Evolutionary conservation across 1,140 invertebrate species (phyloP).

Genomic region (Cyphomyrmex costatus): DNA sequence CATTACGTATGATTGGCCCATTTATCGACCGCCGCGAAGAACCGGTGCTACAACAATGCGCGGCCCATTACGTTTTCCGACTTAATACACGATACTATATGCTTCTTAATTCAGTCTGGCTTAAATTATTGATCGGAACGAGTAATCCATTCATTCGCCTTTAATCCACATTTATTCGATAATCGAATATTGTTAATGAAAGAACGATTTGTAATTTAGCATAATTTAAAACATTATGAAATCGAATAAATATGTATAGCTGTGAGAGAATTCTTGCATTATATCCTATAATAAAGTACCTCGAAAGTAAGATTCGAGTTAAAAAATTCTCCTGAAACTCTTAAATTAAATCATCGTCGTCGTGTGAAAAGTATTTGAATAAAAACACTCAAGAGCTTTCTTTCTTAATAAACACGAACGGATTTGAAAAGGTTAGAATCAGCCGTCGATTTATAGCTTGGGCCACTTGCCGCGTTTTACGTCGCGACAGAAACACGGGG

Average conservation of each 20-base stretch:
- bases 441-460: constrained; percentile 42
- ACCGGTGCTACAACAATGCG: constrained; percentile 37
- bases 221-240: constrained; percentile 23
- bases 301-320: background rate
- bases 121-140: constrained; percentile 39
- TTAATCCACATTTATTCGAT: constrained; percentile 30
- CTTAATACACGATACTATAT: constrained; percentile 40
- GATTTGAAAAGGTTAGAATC: constrained; percentile 43
- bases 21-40: constrained; percentile 49
- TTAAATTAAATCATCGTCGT: constrained; percentile 8
- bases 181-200: constrained; percentile 21
- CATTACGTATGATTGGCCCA: constrained; percentile 63
- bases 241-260: background rate
- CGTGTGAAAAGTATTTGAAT: background rate
- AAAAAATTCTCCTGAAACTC: constrained; percentile 14
- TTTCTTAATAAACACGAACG: constrained; percentile 45
- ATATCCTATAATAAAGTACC: background rate
- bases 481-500: constrained; percentile 61
- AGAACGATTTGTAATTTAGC: constrained; percentile 14
- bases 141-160: constrained; percentile 17
- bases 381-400: background rate
- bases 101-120: constrained; percentile 38
- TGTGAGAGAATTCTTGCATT: background rate
- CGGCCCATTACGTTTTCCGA: constrained; percentile 47
- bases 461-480: constrained; percentile 40